Conservation (phyloP, 2,888 invertebrate species). For the Nipponacmea schrenckii region DNA sequence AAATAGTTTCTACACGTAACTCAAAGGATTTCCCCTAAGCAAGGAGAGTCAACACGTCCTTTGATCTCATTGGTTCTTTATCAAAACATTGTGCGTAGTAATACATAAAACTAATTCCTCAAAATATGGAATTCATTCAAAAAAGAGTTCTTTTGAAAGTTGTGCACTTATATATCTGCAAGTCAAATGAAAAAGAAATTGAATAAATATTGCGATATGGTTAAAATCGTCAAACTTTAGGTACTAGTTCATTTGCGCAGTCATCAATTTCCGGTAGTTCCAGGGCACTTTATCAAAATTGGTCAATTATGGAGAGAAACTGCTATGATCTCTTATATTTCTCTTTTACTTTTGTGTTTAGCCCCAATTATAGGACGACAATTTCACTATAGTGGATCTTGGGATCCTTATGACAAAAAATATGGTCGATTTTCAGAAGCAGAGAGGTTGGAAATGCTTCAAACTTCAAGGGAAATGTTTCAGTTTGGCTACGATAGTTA, state of each 20-base stretch:
- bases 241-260: neutral
- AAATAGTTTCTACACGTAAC: too few species aligned
- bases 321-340: neutral
- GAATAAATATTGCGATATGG: too few species aligned
- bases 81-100: too few species aligned
- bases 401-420: conserved; percentile 53
- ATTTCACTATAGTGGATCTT: conserved; percentile 35
- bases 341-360: conserved; percentile 6
- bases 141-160: too few species aligned
- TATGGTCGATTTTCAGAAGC: conserved; percentile 63
- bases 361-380: conserved; percentile 26
- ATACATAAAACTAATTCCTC: too few species aligned
- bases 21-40: too few species aligned
- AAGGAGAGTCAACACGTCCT: too few species aligned
- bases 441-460: conserved; percentile 57
- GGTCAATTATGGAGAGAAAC: neutral
- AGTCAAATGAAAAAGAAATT: too few species aligned
- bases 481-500: conserved; percentile 75
- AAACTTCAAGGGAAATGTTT: conserved; percentile 72
- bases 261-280: neutral
- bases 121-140: too few species aligned
- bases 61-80: too few species aligned
- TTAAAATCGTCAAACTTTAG: too few species aligned
- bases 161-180: too few species aligned
- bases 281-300: neutral